Evolutionary conservation across 2,888 invertebrate genomes (phyloP).

Genomic region (Ommatoiulus sabulosus): DNA sequence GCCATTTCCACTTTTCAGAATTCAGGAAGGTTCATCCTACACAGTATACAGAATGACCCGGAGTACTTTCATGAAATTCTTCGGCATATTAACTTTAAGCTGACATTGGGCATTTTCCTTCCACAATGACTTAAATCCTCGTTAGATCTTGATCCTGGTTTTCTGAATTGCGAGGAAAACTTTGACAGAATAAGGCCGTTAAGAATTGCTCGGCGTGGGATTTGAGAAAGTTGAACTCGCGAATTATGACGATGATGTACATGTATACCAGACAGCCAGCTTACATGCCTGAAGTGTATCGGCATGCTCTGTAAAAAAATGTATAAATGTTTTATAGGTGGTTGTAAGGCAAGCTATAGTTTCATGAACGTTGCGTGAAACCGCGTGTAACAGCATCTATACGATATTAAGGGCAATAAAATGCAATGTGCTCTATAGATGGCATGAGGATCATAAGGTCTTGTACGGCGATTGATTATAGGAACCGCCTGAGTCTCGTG

Average conservation of each 20-base stretch:
- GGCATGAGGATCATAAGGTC: conserved; percentile 12
- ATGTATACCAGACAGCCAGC: background rate
- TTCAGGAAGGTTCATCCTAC: too few species aligned
- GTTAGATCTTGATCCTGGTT: background rate
- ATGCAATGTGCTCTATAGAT: conserved; percentile 23
- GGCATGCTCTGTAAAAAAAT: background rate
- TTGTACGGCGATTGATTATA: background rate
- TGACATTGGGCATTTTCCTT: background rate
- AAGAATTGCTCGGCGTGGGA: background rate
- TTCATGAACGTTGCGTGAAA: background rate
- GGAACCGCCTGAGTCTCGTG: conserved; percentile 10
- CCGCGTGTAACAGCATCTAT: background rate
- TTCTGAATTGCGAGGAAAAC: background rate
- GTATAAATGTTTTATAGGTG: background rate
- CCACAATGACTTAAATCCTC: background rate
- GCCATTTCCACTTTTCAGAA: too few species aligned
- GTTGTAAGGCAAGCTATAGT: background rate
- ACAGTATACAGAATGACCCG: too few species aligned
- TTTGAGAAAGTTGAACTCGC: background rate
- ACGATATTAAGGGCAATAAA: background rate
- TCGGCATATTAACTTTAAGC: background rate
- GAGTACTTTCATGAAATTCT: background rate
- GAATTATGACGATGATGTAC: background rate
- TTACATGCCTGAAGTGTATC: background rate
- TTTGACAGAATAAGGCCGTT: background rate